Base-by-base conservation (phyloP, 2,113 vertebrate genomes). In the Oncorhynchus keta region DNA sequence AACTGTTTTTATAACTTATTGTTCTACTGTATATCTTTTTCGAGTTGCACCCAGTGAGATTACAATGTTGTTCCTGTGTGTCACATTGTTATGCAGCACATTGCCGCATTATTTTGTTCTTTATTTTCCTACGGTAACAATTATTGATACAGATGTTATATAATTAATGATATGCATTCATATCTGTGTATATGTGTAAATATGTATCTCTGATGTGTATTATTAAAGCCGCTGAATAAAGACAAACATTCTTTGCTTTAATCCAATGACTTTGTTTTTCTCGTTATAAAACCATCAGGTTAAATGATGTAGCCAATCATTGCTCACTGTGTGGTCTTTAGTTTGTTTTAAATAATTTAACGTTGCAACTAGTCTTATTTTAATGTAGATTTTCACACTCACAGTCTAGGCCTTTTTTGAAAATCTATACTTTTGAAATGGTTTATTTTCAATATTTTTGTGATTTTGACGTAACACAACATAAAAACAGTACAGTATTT, bases 191-290 rank as follows among this genome's bases (percentile, higher is more conserved):
- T 88, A 91, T 92, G 90, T 89, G 84, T 94, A 94, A 79, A 94
- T 93, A 93, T 94, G 91, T 94, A 93, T 92, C 88, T 92, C 88
- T 92, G 85, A 91, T 83, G 85, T 93, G 87, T 92, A 92, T 89
- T 86, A 88, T 86, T 72, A 91, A 91, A 89, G 79, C 88, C 83
- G 82, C 89, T 93, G 90, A 94, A 93, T 94, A 93, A 94, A 94
- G 83, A 90, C 81, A 91, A 73, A 90, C 84, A 48, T n/a, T 22
- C 68, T 32, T 28, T 11, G 2, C 13, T 16, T 45, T 24, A 51
- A 18, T 68, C 20, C 16, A 26, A 11, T 66, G n/a, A 22, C 2
- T 62, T 3, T 32, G 22, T 66, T 28, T 66, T 28, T 28, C 13
- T 24, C n/a, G 20, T 57, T 20, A 57, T 57, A 57, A 57, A 57